Evolutionary conservation across 2,888 invertebrate genomes (phyloP).

Genomic region (Pocota personata): DNA sequence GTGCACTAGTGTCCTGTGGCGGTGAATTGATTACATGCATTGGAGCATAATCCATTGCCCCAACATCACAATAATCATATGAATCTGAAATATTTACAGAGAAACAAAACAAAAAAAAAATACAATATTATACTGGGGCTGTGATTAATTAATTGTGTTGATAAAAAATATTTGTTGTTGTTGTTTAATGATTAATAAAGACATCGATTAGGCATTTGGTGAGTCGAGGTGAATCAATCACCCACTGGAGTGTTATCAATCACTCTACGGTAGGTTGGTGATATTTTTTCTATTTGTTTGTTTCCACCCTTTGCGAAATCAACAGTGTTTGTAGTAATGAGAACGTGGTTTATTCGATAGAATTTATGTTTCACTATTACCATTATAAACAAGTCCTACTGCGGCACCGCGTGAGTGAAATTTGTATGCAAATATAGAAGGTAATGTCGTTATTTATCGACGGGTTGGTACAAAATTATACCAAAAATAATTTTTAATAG

Average conservation of each 20-base stretch:
- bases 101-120: slow-evolving; percentile 19
- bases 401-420: neutral
- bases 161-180: slow-evolving; percentile 4
- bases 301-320: slow-evolving; percentile 6
- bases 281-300: neutral
- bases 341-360: neutral
- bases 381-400: neutral
- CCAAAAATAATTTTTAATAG: neutral
- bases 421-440: neutral
- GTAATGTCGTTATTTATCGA: neutral
- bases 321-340: neutral
- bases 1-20: slow-evolving; percentile 43
- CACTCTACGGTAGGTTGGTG: slow-evolving; percentile 42
- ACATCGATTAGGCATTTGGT: slow-evolving; percentile 40
- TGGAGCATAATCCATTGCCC: slow-evolving; percentile 59
- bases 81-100: slow-evolving; percentile 53
- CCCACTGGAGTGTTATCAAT: slow-evolving; percentile 50
- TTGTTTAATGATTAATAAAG: slow-evolving; percentile 60
- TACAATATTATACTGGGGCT: neutral
- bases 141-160: slow-evolving; percentile 60
- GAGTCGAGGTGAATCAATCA: slow-evolving; percentile 57
- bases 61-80: slow-evolving; percentile 39
- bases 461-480: neutral
- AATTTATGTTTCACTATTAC: neutral
- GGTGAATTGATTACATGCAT: slow-evolving; percentile 64